Conservation (phyloP, 2,888 invertebrate species). For the Linnaemya tessellans region DNA sequence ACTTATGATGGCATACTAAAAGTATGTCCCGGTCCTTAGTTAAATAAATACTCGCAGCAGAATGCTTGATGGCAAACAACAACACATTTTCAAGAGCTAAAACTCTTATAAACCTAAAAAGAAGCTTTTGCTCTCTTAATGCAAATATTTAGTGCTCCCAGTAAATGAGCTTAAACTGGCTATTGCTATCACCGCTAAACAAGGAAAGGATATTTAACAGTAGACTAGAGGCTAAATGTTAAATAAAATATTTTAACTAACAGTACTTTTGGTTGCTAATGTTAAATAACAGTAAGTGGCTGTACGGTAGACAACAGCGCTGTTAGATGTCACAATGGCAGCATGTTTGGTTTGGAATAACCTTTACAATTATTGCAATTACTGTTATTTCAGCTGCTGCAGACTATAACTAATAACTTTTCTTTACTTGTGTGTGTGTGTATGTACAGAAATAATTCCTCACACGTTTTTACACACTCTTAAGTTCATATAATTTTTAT, state of each 20-base stretch:
- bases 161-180: background rate
- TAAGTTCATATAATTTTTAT: conserved; percentile 56
- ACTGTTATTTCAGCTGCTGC: conserved; percentile 7
- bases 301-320: background rate
- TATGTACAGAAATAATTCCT: conserved; percentile 12
- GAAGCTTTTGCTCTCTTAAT: conserved; percentile 52
- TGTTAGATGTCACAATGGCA: background rate
- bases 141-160: background rate
- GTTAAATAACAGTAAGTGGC: background rate
- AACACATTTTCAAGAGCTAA: background rate
- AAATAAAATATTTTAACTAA: background rate
- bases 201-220: conserved; percentile 52
- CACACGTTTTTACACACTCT: background rate
- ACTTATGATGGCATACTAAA: conserved; percentile 68
- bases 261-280: too few species aligned
- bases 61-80: background rate
- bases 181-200: conserved; percentile 67
- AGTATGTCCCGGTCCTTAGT: conserved; percentile 33
- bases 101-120: background rate
- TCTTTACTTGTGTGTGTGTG: background rate
- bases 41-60: conserved; percentile 55
- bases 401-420: conserved; percentile 14
- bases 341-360: background rate
- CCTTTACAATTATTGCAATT: conserved; percentile 5
- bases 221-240: background rate